A percentile compares a stretch with the other conserved stretches of the same genome.
phyloP scores from a whole-genome alignment of 2,888 invertebrate genomes.

The Osmoderma eremita region DNA sequence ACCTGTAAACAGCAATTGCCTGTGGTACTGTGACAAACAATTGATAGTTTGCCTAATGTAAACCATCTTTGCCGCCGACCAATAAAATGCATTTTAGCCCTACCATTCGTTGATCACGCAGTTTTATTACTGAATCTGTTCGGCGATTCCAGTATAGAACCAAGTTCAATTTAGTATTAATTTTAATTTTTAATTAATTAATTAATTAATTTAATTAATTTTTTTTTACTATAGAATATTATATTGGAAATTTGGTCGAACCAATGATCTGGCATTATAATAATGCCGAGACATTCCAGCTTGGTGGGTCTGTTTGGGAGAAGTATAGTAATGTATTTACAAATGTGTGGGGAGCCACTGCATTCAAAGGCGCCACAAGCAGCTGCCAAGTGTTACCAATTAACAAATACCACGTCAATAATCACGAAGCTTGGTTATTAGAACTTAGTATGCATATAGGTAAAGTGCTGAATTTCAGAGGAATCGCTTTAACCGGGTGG shows the following conservation, averaged over 20 bases:
- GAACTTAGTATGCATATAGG: constrained; percentile 66
- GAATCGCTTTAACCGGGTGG: constrained; percentile 79
- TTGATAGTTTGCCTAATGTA: no score
- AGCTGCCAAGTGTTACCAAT: constrained; percentile 75
- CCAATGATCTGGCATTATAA: constrained; percentile 79
- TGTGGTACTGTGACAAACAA: no score
- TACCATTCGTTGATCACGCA: no score
- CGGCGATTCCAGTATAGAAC: no score
- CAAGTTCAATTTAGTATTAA: no score
- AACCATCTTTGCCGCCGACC: no score
- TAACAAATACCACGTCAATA: constrained; percentile 76
- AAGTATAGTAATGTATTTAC: constrained; percentile 75
- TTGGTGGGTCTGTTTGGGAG: constrained; percentile 69
- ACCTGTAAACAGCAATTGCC: no score
- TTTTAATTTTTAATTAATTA: no score
- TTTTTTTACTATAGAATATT: constrained; percentile 65
- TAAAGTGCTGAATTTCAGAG: constrained; percentile 69
- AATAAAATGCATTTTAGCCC: no score
- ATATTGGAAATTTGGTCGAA: constrained; percentile 70
- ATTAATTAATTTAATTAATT: constrained; percentile 15
- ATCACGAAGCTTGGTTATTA: constrained; percentile 78
- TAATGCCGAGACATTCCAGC: constrained; percentile 66
- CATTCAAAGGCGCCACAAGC: constrained; percentile 89
- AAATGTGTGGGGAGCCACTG: constrained; percentile 81
- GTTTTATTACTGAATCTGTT: no score